Conservation (phyloP, 2,888 invertebrate species). For the Schizotus pectinicornis region DNA sequence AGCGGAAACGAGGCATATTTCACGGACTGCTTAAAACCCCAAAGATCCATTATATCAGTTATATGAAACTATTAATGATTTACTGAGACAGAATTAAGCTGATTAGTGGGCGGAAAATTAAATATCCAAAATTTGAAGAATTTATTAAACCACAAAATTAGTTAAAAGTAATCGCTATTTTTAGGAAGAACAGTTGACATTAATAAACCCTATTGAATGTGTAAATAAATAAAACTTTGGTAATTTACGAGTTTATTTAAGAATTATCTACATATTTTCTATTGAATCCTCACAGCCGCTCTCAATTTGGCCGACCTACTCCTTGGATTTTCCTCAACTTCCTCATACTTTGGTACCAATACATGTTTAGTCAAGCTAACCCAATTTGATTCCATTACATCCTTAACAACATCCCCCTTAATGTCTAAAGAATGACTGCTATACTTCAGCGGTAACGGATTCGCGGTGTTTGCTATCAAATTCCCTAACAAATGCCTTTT, state of each 20-base stretch:
- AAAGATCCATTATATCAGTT: no score
- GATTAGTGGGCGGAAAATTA: no score
- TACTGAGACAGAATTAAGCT: no score
- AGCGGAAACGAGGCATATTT: no score
- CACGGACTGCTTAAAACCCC: no score
- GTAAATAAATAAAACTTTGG: neutral
- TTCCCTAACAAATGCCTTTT: slow-evolving; percentile 87
- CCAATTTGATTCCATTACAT: slow-evolving; percentile 75
- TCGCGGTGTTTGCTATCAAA: slow-evolving; percentile 73
- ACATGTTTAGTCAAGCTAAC: slow-evolving; percentile 81
- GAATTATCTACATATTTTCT: slow-evolving; percentile 27
- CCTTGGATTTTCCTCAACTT: slow-evolving; percentile 80
- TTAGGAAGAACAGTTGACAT: no score
- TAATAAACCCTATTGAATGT: no score
- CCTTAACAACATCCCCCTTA: slow-evolving; percentile 66
- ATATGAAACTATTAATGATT: no score
- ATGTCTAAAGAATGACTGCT: slow-evolving; percentile 67
- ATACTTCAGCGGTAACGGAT: slow-evolving; percentile 75
- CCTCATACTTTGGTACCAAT: slow-evolving; percentile 72
- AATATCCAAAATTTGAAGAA: no score
- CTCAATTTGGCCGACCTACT: slow-evolving; percentile 89
- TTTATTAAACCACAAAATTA: no score
- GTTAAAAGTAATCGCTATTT: no score
- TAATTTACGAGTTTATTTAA: neutral
- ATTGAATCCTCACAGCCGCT: slow-evolving; percentile 77